Evolutionary conservation across 2,113 vertebrate genomes (phyloP).

Genomic region (Odocoileus virginianus): DNA sequence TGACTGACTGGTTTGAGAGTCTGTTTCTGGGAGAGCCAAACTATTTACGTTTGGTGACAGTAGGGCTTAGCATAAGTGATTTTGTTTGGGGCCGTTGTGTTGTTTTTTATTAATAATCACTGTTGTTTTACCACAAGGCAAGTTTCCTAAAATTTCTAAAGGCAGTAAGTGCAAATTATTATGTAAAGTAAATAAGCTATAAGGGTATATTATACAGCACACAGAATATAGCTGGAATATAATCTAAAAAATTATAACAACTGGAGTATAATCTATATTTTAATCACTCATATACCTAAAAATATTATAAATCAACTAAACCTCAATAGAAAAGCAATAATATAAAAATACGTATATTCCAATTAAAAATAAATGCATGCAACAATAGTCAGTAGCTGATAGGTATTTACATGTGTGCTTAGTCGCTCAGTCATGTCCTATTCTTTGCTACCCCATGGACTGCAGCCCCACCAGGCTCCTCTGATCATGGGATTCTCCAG

Average conservation of each 20-base stretch:
- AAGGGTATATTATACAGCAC: background rate
- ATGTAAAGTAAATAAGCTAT: background rate
- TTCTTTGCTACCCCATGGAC: background rate
- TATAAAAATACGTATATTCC: background rate
- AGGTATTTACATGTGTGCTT: background rate
- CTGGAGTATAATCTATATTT: background rate
- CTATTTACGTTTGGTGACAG: background rate
- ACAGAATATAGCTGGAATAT: background rate
- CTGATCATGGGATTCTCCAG: background rate
- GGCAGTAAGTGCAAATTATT: background rate
- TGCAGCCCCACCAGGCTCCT: background rate
- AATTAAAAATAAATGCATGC: background rate
- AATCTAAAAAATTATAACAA: background rate
- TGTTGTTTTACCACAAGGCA: background rate
- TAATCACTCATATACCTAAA: background rate
- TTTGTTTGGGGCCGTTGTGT: background rate
- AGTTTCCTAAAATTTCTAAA: background rate
- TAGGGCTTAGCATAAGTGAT: background rate
- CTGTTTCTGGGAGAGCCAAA: background rate
- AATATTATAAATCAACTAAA: background rate
- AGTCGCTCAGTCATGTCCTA: background rate
- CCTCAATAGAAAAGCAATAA: background rate
- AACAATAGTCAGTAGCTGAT: background rate
- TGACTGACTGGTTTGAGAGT: background rate
- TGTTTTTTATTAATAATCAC: background rate